Percentiles rank a stretch among this genome's conserved stretches.
phyloP scores from a whole-genome alignment of 2,888 invertebrate genomes.

The Lasioglossum morio region DNA sequence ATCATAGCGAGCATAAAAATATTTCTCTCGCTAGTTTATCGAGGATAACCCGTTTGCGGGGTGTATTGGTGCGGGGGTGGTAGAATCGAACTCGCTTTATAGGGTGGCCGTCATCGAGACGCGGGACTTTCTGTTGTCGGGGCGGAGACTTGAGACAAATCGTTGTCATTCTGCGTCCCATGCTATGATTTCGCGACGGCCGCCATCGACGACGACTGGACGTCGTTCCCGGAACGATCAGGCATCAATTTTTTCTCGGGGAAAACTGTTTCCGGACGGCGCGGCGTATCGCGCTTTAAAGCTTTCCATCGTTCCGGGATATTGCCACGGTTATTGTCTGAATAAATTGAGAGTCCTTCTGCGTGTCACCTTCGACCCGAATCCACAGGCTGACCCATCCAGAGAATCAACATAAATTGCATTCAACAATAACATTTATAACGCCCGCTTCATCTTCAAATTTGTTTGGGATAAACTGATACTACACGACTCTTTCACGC shows the following conservation, averaged over 20 bases:
- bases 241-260: conserved; percentile 40
- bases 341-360: background rate
- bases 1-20: conserved; percentile 46
- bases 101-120: conserved; percentile 31
- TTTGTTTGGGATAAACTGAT: background rate
- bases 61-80: background rate
- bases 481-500: too few relatives aligned
- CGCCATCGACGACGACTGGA: conserved; percentile 27
- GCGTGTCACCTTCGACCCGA: background rate
- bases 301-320: background rate
- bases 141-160: conserved; percentile 54
- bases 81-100: conserved; percentile 50
- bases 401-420: background rate
- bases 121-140: conserved; percentile 54
- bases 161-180: conserved; percentile 45
- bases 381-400: background rate
- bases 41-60: conserved; percentile 14
- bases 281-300: background rate
- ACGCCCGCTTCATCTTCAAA: background rate
- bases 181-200: conserved; percentile 48
- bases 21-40: conserved; percentile 48
- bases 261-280: background rate
- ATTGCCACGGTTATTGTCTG: conserved; percentile 5
- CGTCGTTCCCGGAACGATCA: conserved; percentile 45
- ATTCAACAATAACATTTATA: background rate